phyloP scores from a whole-genome alignment of 2,888 invertebrate genomes.

The Caenorhabditis sp. region DNA sequence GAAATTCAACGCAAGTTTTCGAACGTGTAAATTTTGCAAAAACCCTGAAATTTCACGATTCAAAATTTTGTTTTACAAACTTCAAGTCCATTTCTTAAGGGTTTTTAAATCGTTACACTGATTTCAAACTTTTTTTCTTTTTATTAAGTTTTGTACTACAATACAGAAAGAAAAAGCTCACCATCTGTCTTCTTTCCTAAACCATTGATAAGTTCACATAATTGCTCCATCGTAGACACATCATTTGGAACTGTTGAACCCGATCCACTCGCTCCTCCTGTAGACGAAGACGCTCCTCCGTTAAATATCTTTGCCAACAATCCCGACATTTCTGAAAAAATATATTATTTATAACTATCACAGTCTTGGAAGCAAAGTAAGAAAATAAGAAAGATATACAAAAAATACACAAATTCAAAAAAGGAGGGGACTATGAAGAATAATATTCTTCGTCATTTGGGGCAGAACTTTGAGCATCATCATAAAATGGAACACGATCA shows the following conservation, averaged over 20 bases:
- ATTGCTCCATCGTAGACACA: slow-evolving; percentile 28
- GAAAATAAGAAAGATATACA: neutral
- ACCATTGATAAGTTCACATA: slow-evolving; percentile 28
- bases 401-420: slow-evolving; percentile 5
- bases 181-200: slow-evolving; percentile 13
- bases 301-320: slow-evolving; percentile 33
- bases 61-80: too few relatives aligned
- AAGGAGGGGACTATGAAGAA: slow-evolving; percentile 7
- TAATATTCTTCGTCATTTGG: slow-evolving; percentile 25
- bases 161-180: slow-evolving; percentile 1
- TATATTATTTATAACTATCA: neutral
- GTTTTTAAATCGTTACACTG: too few relatives aligned
- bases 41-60: too few relatives aligned
- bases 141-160: too few relatives aligned
- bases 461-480: slow-evolving; percentile 19
- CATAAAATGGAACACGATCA: slow-evolving; percentile 40
- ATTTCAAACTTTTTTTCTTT: too few relatives aligned
- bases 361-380: neutral
- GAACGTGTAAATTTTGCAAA: too few relatives aligned
- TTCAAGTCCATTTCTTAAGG: too few relatives aligned
- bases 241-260: slow-evolving; percentile 8
- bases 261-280: neutral
- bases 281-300: slow-evolving; percentile 12
- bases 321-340: slow-evolving; percentile 7
- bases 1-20: too few relatives aligned